Evolutionary conservation across 1,140 invertebrate genomes (phyloP).

Genomic region (Catajapyx aquilonaris): DNA sequence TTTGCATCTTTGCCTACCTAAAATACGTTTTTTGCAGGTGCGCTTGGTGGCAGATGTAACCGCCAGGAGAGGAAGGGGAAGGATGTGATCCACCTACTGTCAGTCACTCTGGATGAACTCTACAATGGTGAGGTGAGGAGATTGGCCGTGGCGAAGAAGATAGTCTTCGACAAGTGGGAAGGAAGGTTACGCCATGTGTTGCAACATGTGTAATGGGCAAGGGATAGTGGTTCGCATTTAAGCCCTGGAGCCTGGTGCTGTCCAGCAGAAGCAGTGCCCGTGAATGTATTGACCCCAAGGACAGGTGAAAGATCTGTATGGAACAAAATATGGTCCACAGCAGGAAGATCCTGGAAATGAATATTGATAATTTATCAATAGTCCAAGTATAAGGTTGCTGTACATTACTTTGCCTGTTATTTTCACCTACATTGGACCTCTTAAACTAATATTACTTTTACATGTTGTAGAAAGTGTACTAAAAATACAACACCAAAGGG

Average conservation of each 20-base stretch:
- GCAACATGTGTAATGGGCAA: constrained; percentile 63
- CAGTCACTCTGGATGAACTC: constrained; percentile 82
- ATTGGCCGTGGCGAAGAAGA: constrained; percentile 85
- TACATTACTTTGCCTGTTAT: too few relatives aligned
- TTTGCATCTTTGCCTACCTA: too few relatives aligned
- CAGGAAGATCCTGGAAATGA: constrained; percentile 89
- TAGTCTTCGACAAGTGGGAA: constrained; percentile 95
- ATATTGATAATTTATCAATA: constrained; percentile 97
- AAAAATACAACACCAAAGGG: too few relatives aligned
- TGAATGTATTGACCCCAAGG: constrained; percentile 75
- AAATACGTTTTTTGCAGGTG: constrained; percentile 89
- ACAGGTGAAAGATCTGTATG: constrained; percentile 79
- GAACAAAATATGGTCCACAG: constrained; percentile 71
- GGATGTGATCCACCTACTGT: constrained; percentile 85
- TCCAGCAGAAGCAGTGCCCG: constrained; percentile 84
- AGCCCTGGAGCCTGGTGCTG: constrained; percentile 83
- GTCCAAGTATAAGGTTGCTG: too few relatives aligned
- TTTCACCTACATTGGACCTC: too few relatives aligned
- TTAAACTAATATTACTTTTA: too few relatives aligned
- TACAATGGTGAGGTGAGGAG: constrained; percentile 92
- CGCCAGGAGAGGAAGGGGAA: constrained; percentile 57
- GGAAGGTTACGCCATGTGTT: constrained; percentile 78
- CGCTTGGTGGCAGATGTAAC: constrained; percentile 27
- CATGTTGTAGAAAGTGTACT: too few relatives aligned
- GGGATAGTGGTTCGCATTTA: constrained; percentile 84